Percentiles rank a stretch among this genome's conserved stretches.
phyloP scores from a whole-genome alignment of 2,797 vertebrate species.

The Geotrypetes seraphini region DNA sequence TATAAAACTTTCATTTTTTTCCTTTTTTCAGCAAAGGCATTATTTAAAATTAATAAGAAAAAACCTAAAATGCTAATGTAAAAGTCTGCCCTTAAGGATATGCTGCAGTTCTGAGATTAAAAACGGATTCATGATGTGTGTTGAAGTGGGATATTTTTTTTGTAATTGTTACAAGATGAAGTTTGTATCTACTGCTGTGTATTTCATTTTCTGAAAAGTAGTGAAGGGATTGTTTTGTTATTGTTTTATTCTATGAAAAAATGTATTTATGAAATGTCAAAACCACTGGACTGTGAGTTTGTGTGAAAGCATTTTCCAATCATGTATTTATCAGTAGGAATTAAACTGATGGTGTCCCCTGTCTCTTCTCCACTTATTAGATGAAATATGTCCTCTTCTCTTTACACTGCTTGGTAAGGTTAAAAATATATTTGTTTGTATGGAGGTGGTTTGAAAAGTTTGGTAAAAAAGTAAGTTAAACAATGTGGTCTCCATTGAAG shows the following conservation, averaged over 20 bases:
- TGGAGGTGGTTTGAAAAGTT: too few species aligned
- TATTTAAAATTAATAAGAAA: constrained; percentile 56
- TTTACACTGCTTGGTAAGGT: too few species aligned
- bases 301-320: constrained; percentile 60
- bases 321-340: constrained; percentile 64
- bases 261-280: constrained; percentile 97
- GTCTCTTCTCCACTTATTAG: constrained; percentile 38
- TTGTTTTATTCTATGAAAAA: constrained; percentile 65
- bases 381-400: too few species aligned
- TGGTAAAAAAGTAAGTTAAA: too few species aligned
- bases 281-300: constrained; percentile 97
- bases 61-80: constrained; percentile 64
- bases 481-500: too few species aligned
- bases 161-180: constrained; percentile 86
- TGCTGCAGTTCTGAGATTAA: constrained; percentile 91
- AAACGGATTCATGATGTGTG: constrained; percentile 70
- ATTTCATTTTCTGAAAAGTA: constrained; percentile 83
- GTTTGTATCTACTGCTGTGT: constrained; percentile 98
- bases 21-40: constrained; percentile 64
- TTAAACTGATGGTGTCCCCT: constrained; percentile 54
- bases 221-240: constrained; percentile 76
- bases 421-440: too few species aligned
- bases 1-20: constrained; percentile 67
- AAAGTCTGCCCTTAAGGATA: constrained; percentile 96
- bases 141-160: constrained; percentile 79